Conservation (phyloP, 1,140 invertebrate species). For the Orius insidiosus region DNA sequence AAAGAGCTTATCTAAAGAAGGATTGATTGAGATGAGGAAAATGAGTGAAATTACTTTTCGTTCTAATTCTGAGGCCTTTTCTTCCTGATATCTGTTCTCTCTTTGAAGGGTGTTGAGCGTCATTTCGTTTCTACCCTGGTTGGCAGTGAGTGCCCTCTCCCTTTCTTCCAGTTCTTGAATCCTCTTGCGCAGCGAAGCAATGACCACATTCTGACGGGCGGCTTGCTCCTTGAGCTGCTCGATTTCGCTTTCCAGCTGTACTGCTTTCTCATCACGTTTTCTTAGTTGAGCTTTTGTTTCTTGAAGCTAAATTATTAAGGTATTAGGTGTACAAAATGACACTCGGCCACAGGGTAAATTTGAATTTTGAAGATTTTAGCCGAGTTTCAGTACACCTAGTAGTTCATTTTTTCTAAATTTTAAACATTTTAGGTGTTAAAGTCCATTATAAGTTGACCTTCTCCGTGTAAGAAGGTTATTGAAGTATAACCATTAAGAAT, state of each 20-base stretch:
- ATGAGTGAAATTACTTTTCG: constrained; percentile 31
- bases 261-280: constrained; percentile 41
- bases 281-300: constrained; percentile 46
- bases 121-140: constrained; percentile 45
- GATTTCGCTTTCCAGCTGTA: constrained; percentile 47
- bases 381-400: too few relatives aligned
- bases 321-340: too few relatives aligned
- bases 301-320: constrained; percentile 36
- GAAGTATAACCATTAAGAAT: too few relatives aligned
- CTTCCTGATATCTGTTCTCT: constrained; percentile 53
- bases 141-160: constrained; percentile 43
- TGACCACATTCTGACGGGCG: constrained; percentile 58
- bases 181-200: constrained; percentile 55
- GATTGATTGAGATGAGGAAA: constrained; percentile 7
- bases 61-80: constrained; percentile 54
- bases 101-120: constrained; percentile 51
- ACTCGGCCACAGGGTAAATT: too few relatives aligned
- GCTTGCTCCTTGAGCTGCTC: constrained; percentile 59
- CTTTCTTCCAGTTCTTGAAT: constrained; percentile 60
- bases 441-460: too few relatives aligned
- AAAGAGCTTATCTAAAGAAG: constrained; percentile 30
- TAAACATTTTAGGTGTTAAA: too few relatives aligned
- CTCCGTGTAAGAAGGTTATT: too few relatives aligned
- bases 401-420: too few relatives aligned
- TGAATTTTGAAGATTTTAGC: too few relatives aligned